Base-by-base conservation (phyloP, 2,797 vertebrate genomes). In the Tangara arthus region DNA sequence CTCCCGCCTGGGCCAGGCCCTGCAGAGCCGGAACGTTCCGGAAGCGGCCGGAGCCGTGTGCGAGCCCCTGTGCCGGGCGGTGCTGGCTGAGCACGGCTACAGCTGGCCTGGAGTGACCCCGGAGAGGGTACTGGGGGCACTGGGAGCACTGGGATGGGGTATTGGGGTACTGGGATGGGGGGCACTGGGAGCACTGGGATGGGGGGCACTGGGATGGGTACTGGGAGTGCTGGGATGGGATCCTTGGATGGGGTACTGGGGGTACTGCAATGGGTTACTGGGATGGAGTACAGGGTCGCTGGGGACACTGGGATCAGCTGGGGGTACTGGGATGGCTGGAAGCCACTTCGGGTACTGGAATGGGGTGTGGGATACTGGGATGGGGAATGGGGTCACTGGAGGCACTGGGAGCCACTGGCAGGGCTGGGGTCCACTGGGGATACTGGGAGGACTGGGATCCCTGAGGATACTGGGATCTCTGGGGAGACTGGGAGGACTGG, bases 61-160 rank as follows among this genome's bases (percentile, higher is more conserved):
- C 4, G 18, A 80, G 63, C 63, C 63, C 42, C 6, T 80, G 8
- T 80, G 77, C 77, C 52, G 1, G 52, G 30, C 53, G 2, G 10
- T 73, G 70, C 20, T 73, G 70, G 26, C 12, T 9, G 3, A 2
- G 1, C 19, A 28, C 4, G 32, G 52, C 39, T 55, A 55, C 24
- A 0, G 14, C 28, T 32, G n/a, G 68, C 1, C 49, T 2, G 68
- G 68, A 2, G 68, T 19, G 6, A 42, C 41, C 27, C 13, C 11
- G 0, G 76, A 55, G 7, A 3, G 39, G 75, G 75, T 77, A 77
- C 15, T 18, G 23, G 46, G 52, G 17, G 17, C 4, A 15, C 28
- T 22, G 55, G 55, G n/a, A 32, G 18, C 17, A 21, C 28, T 20
- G 55, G 55, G n/a, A 30, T 30, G 42, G 42, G 8, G 18, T 15